Base-by-base conservation (phyloP, 92 coral and sea anemone species). In the Porites rus region DNA sequence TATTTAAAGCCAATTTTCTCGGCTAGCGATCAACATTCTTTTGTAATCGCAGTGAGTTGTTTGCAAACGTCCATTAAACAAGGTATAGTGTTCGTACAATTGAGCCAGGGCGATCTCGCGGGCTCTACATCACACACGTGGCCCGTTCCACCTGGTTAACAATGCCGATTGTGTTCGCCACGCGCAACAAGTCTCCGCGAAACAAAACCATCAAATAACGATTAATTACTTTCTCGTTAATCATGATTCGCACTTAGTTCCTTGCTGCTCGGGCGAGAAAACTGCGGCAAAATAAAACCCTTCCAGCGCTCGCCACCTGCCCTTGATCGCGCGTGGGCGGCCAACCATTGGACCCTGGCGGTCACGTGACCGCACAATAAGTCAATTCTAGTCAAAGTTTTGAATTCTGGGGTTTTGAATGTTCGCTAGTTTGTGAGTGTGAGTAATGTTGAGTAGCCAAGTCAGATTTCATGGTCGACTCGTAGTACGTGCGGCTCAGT, bases 321-420 rank as follows among this genome's bases (percentile, higher is more conserved):
- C 76, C 25, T 63, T 43, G 51, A 65, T 74, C 89, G 69, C 83
- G 94, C 78, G 80, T 50, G 84, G 72, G 66, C 59, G 69, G 17
- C 76, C 69, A 14, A 73, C 51, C 75, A 95, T 95, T 92, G 98
- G 98, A 21, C 31, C 7, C 43, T 7, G 58, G 20, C 73, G 66
- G 90, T 86, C 98, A 95, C 94, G 98, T 95, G 98, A 70, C 77
- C 21, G 51, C 52, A 71, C 89, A 86, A 90, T 86, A 81, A 84
- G 93, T 89, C 87, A 76, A 63, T 85, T 78, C 85, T 84, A 85
- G 91, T 89, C 91, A 82, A 87, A 79, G 89, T 80, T 88, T 92
- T 85, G 96, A 89, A 89, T 95, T 90, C 87, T 90, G 94, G 81
- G 93, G 75, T 88, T 94, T 94, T 92, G 93, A 89, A 88, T 88